Conservation (phyloP, 2,888 invertebrate genomes). For the Teleogryllus oceanicus region DNA sequence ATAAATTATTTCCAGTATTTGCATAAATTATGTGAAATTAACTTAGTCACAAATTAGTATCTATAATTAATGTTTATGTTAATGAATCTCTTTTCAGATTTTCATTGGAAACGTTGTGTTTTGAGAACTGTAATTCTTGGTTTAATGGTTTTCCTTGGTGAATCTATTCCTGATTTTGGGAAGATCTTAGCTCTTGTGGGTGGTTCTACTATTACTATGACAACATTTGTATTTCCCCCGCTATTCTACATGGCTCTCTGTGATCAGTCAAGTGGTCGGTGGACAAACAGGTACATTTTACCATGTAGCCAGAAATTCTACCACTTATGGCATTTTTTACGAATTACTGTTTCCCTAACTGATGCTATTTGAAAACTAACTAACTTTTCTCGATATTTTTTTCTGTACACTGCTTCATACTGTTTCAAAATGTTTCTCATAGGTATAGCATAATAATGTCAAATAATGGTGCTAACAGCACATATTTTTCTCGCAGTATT, state of each 20-base stretch:
- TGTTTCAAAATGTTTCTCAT: no score
- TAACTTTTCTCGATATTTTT: no score
- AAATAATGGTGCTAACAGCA: no score
- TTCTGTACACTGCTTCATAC: no score
- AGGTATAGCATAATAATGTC: no score
- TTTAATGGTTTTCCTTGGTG: slow-evolving; percentile 61
- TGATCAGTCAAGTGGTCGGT: slow-evolving; percentile 48
- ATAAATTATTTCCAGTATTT: no score
- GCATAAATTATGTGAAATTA: not conserved
- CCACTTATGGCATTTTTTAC: no score
- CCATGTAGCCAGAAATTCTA: no score
- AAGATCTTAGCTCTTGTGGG: slow-evolving; percentile 66
- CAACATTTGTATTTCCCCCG: slow-evolving; percentile 66
- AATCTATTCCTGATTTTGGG: slow-evolving; percentile 66
- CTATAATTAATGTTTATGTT: slow-evolving; percentile 1
- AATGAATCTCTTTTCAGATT: slow-evolving; percentile 51
- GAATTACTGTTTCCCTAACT: no score
- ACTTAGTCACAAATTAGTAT: not conserved
- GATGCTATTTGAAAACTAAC: no score
- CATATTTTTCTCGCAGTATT: no score
- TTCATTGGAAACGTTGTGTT: slow-evolving; percentile 57
- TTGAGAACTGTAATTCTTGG: slow-evolving; percentile 58
- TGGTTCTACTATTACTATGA: slow-evolving; percentile 64
- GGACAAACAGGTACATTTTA: slow-evolving; percentile 50
- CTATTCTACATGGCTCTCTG: slow-evolving; percentile 63